Percentiles rank a stretch among this genome's conserved stretches.
Conservation (phyloP, 30 jellyfish, hydroid and myxozoan genomes). For the Aurelia sp. region DNA sequence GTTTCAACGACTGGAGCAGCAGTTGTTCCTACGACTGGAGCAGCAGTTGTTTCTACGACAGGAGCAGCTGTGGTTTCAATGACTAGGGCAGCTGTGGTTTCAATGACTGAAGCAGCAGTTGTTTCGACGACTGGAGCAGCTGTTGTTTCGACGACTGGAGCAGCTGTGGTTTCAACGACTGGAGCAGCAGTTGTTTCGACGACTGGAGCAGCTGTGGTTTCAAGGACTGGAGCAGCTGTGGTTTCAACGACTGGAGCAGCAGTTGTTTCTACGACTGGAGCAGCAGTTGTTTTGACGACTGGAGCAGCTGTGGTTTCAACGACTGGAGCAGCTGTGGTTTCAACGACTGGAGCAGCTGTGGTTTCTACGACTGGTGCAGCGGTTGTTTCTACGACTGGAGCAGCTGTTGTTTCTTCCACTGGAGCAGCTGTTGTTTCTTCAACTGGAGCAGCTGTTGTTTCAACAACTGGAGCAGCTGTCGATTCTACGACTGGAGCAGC, state of each 20-base stretch:
- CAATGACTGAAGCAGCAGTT: not conserved
- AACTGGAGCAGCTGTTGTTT: conserved; percentile 50
- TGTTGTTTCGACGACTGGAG: conserved; percentile 17
- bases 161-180: not conserved
- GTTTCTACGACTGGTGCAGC: not conserved
- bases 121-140: conserved; percentile 29
- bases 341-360: conserved; percentile 17
- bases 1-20: conserved; percentile 12
- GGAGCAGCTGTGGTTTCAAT: conserved; percentile 16
- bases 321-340: conserved; percentile 26
- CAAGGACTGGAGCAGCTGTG: conserved; percentile 5
- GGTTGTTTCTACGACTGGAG: conserved; percentile 8
- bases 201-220: not conserved
- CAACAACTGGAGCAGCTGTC: conserved; percentile 26
- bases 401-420: conserved; percentile 27
- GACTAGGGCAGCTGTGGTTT: conserved; percentile 20
- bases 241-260: conserved; percentile 14
- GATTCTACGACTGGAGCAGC: conserved; percentile 38
- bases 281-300: conserved; percentile 9
- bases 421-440: conserved; percentile 34
- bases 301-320: conserved; percentile 16
- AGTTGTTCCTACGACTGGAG: conserved; percentile 3
- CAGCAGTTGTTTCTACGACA: not conserved
- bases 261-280: conserved; percentile 19
- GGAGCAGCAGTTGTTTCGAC: conserved; percentile 12